phyloP scores from a whole-genome alignment of 2,888 invertebrate species.

The Argyresthia albistria region DNA sequence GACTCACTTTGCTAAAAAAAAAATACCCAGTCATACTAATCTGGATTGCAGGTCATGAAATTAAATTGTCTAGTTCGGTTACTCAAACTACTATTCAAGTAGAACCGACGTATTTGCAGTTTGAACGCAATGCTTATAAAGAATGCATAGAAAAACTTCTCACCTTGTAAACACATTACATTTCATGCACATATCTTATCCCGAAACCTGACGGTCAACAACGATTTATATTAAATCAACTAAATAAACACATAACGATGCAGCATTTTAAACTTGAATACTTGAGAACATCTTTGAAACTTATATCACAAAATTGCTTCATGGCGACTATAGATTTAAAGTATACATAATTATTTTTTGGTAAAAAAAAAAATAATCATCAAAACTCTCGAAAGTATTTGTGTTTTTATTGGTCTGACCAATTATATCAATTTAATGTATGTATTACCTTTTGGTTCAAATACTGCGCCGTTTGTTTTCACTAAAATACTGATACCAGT shows the following conservation, averaged over 20 bases:
- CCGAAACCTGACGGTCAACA: background rate
- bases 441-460: constrained; percentile 7
- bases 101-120: background rate
- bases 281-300: background rate
- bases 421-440: constrained; percentile 9
- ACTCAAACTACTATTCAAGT: background rate
- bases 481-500: constrained; percentile 10
- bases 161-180: background rate
- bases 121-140: background rate
- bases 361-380: constrained; percentile 6
- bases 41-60: background rate
- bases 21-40: background rate
- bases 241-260: background rate
- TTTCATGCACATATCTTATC: background rate
- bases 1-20: background rate
- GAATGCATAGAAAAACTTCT: background rate
- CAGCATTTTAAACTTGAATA: background rate
- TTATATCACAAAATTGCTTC: background rate
- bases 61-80: background rate
- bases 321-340: constrained; percentile 3
- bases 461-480: constrained; percentile 7
- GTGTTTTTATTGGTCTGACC: constrained; percentile 3
- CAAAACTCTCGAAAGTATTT: constrained; percentile 3
- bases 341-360: constrained; percentile 6
- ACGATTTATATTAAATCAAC: background rate